A percentile compares a stretch with the other conserved stretches of the same genome.
Conservation (phyloP, 1,140 invertebrate species). For the Bombus waltoni region DNA sequence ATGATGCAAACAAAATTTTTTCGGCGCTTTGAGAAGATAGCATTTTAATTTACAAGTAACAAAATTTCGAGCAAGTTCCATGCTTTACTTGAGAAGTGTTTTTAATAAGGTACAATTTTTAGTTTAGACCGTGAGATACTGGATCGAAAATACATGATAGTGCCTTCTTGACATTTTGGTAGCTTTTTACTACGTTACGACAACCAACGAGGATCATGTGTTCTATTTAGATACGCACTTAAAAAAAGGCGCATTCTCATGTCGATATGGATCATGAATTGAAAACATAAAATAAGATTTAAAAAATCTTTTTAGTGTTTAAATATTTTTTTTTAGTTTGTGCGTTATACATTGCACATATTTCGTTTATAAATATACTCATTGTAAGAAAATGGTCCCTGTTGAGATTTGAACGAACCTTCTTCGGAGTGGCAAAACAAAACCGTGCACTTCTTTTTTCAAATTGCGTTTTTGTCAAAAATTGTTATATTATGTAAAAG, state of each 20-base stretch:
- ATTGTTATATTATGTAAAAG: too few relatives aligned
- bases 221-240: conserved; percentile 45
- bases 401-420: too few relatives aligned
- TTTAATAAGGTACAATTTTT: background rate
- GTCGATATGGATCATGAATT: too few relatives aligned
- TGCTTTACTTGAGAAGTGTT: conserved; percentile 43
- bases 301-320: too few relatives aligned
- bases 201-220: conserved; percentile 39
- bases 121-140: background rate
- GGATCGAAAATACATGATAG: conserved; percentile 30
- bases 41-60: conserved; percentile 62
- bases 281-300: too few relatives aligned
- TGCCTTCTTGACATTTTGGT: conserved; percentile 53
- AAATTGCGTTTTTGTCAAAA: too few relatives aligned
- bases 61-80: conserved; percentile 73
- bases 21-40: conserved; percentile 68
- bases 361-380: too few relatives aligned
- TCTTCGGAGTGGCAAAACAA: too few relatives aligned
- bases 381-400: too few relatives aligned
- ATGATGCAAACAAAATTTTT: conserved; percentile 65
- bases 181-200: conserved; percentile 36
- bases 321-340: too few relatives aligned
- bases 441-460: too few relatives aligned
- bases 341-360: too few relatives aligned
- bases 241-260: background rate